phyloP scores from a whole-genome alignment of 2,888 invertebrate species.

The Lordiphosa fenestrarum region DNA sequence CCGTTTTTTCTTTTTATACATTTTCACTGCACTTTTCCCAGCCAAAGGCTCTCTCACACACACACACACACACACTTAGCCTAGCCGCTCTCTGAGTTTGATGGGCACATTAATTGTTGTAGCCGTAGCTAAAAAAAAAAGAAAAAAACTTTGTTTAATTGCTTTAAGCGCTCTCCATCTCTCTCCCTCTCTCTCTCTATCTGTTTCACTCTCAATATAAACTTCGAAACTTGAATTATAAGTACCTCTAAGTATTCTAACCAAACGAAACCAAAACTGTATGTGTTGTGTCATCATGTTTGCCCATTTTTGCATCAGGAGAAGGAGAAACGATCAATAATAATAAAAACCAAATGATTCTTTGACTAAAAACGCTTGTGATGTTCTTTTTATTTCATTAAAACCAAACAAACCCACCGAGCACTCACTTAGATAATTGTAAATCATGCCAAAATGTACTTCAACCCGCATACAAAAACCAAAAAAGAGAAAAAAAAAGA shows the following conservation, averaged over 20 bases:
- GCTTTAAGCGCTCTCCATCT: slow-evolving; percentile 6
- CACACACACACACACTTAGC: too few relatives aligned
- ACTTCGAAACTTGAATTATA: slow-evolving; percentile 4
- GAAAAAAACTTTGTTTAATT: slow-evolving; percentile 3
- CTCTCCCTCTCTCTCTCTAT: neutral
- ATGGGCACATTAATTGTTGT: slow-evolving; percentile 4
- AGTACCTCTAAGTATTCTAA: neutral
- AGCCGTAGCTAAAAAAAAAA: slow-evolving; percentile 2
- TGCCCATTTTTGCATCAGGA: slow-evolving; percentile 15
- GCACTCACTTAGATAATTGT: slow-evolving; percentile 21
- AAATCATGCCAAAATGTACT: slow-evolving; percentile 28
- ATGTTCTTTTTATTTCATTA: slow-evolving; percentile 70
- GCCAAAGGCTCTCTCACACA: neutral
- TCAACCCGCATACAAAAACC: slow-evolving; percentile 30
- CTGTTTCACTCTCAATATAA: neutral
- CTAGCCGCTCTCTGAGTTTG: too few relatives aligned
- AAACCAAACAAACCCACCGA: slow-evolving; percentile 47
- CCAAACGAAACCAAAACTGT: neutral
- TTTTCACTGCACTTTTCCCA: neutral
- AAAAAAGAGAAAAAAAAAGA: slow-evolving; percentile 20
- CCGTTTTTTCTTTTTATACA: too few relatives aligned
- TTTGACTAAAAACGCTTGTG: slow-evolving; percentile 81
- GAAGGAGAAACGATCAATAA: slow-evolving; percentile 65
- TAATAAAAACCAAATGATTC: slow-evolving; percentile 70
- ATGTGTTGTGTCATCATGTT: slow-evolving; percentile 7